Evolutionary conservation across 1,140 invertebrate species (phyloP).

Genomic region (Penaeus vannamei): DNA sequence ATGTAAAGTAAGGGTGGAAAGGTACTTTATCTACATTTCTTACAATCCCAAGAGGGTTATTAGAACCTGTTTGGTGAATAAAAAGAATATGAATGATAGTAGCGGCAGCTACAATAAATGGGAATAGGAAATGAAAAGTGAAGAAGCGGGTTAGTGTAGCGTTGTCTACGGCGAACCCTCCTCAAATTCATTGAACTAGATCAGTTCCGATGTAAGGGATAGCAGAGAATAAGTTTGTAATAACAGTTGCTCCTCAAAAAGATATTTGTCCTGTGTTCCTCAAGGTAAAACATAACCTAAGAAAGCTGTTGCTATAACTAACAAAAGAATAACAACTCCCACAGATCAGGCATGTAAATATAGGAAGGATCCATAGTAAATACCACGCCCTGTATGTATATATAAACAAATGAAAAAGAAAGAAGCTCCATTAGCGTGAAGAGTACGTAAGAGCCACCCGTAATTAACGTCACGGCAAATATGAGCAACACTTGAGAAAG

Average conservation of each 20-base stretch:
- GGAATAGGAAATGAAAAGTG: constrained; percentile 80
- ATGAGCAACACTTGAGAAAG: too few relatives aligned
- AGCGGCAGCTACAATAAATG: constrained; percentile 78
- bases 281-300: constrained; percentile 81
- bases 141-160: constrained; percentile 81
- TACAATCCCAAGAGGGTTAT: constrained; percentile 77
- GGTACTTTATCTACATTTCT: too few relatives aligned
- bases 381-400: constrained; percentile 69
- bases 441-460: constrained; percentile 75
- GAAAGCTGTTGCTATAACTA: constrained; percentile 79
- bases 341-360: constrained; percentile 69
- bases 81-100: too few relatives aligned
- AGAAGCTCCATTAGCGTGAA: constrained; percentile 78
- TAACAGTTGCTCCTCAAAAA: too few relatives aligned
- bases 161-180: too few relatives aligned
- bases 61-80: constrained; percentile 78
- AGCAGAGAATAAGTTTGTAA: too few relatives aligned
- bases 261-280: constrained; percentile 84
- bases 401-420: too few relatives aligned
- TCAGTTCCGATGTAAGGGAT: too few relatives aligned
- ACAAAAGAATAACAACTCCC: constrained; percentile 76
- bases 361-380: too few relatives aligned
- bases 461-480: too few relatives aligned
- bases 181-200: too few relatives aligned
- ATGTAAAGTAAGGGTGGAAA: too few relatives aligned